These are phyloP conservation scores for Apteryx owenii DNA, from an alignment of 2,113 vertebrate species.

Conservation along the genomic window DNA sequence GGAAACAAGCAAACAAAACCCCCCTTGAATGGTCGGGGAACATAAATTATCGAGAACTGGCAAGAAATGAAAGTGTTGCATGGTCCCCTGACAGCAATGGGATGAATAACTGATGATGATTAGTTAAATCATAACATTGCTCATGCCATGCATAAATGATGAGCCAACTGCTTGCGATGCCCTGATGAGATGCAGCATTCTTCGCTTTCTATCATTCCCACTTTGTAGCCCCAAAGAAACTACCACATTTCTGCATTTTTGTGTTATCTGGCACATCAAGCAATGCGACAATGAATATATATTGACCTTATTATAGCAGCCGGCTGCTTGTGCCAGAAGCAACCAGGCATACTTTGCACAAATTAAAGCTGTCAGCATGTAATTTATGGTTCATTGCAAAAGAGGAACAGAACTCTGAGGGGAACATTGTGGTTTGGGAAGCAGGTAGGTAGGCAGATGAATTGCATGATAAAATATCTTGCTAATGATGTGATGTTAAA, in stretches of 20 bases:
- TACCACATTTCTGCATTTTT: slow-evolving; percentile 62
- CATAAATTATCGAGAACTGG: slow-evolving; percentile 75
- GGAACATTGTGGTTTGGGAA: slow-evolving; percentile 35
- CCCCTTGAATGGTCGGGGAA: slow-evolving; percentile 27
- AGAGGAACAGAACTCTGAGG: slow-evolving; percentile 50
- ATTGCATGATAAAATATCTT: slow-evolving; percentile 44
- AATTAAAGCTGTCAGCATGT: slow-evolving; percentile 85
- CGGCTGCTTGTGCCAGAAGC: slow-evolving; percentile 80
- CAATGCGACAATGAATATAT: slow-evolving; percentile 84
- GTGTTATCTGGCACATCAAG: slow-evolving; percentile 80
- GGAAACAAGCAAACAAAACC: background rate
- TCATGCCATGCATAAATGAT: slow-evolving; percentile 79
- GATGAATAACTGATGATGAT: slow-evolving; percentile 77
- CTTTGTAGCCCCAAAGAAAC: slow-evolving; percentile 66
- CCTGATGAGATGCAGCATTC: slow-evolving; percentile 34
- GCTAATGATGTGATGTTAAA: slow-evolving; percentile 66
- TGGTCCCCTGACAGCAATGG: slow-evolving; percentile 70
- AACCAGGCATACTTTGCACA: slow-evolving; percentile 80
- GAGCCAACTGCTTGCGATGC: slow-evolving; percentile 75
- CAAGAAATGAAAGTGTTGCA: slow-evolving; percentile 74
- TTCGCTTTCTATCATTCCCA: slow-evolving; percentile 50
- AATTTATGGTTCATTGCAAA: slow-evolving; percentile 80
- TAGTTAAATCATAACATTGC: slow-evolving; percentile 79
- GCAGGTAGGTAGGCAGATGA: slow-evolving; percentile 65
- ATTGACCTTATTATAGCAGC: slow-evolving; percentile 87